Evolutionary conservation across 2,113 vertebrate species (phyloP), one percentile per base, ranked within the genome.

Genomic region (Candoia aspera): DNA sequence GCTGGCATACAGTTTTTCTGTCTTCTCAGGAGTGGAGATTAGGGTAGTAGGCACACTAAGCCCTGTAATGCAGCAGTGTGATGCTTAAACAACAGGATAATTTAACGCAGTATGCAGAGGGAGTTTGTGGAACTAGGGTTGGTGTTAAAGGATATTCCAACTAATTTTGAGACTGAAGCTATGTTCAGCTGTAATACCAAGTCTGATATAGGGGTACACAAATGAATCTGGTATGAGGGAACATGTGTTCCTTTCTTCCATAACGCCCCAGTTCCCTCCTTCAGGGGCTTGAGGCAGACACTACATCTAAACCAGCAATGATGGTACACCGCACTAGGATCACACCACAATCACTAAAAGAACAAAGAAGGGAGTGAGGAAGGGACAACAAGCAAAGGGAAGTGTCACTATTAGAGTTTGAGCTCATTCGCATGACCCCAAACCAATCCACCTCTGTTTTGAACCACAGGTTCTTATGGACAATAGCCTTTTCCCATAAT

Each of bases 401-500:
- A n/a, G 59, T 6, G 23, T 11, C 53, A 11, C 12, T 11, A 42
- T 54, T 23, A 42, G n/a, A 6, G 10, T n/a, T 64, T 54, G 62
- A 54, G 49, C 26, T 68, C 6, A 19, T 49, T 62, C 26, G 49
- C n/a, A 37, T 85, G 24, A 13, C 9, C 49, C 46, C 58, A 59
- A n/a, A 49, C 24, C 23, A 29, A 54, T 33, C 37, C 33, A 21
- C 68, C 33, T 79, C 68, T 79, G 33, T 73, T 33, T 6, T 23
- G 46, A 91, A 46, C 59, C 90, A 91, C 15, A 55, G 10, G 9
- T 26, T 15, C 26, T 33, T 17, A 8, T 26, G 46, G 9, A 37
- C 2, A 60, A 24, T 26, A 15, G n/a, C 23, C 59, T 89, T 0
- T 62, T 13, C 84, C 90, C 95, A 49, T 94, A 92, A 57, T 94